These are phyloP conservation scores for Morpho deidamia DNA, from an alignment of 2,888 invertebrate species.

Conservation along the genomic window DNA sequence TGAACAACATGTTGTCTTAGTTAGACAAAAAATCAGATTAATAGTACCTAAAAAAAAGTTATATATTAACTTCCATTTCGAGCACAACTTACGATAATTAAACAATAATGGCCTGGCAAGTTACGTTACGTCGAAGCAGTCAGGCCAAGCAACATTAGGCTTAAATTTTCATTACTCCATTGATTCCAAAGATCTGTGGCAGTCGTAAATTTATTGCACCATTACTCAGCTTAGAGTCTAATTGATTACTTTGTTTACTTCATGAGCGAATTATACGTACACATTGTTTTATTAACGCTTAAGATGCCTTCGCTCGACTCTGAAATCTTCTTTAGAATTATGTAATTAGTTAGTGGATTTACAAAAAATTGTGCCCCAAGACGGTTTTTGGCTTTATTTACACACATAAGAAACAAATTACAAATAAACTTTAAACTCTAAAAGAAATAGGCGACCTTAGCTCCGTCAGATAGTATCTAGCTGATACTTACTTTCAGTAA, in stretches of 20 bases:
- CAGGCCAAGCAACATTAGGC: constrained; percentile 16
- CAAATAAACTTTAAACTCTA: too few relatives aligned
- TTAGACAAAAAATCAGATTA: too few relatives aligned
- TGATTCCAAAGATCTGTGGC: constrained; percentile 28
- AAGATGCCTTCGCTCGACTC: neutral
- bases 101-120: constrained; percentile 6
- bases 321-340: constrained; percentile 2
- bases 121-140: constrained; percentile 4
- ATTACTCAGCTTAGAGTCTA: constrained; percentile 32
- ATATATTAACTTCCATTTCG: too few relatives aligned
- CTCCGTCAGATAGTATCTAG: too few relatives aligned
- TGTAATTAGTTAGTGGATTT: neutral
- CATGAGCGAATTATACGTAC: constrained; percentile 11
- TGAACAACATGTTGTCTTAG: too few relatives aligned
- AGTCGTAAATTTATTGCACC: constrained; percentile 34
- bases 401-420: too few relatives aligned
- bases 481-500: too few relatives aligned
- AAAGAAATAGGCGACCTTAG: too few relatives aligned
- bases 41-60: too few relatives aligned
- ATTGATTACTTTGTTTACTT: constrained; percentile 41
- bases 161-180: constrained; percentile 32
- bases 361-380: too few relatives aligned
- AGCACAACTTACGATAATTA: neutral
- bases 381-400: too few relatives aligned
- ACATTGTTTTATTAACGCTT: constrained; percentile 13